Evolutionary conservation across 92 coral and sea anemone genomes (phyloP), one percentile per base, ranked within the genome.

Genomic region (Desmophyllum pertusum): DNA sequence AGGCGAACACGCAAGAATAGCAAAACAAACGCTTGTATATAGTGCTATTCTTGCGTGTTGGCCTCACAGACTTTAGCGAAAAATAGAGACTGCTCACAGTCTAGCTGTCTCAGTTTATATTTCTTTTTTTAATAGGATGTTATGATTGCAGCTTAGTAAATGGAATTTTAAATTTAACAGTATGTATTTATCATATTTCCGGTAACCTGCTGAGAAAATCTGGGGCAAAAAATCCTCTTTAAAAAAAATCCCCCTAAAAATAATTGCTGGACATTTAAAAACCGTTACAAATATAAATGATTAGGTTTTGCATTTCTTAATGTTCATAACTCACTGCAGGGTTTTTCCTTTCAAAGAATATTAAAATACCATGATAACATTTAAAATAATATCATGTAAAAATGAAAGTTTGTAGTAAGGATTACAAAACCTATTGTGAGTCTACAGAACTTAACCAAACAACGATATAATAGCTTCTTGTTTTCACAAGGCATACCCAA

Each of bases 401-500:
- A 35, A n/a, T n/a, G n/a, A n/a, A 67, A 35, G 23, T 38, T 21
- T 30, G 15, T 67, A 37, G 42, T 38, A 67, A 65, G 27, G 55
- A 39, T 78, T 25, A 62, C 19, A 64, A 42, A 31, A 2, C 39
- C 31, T 48, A 10, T 35, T 15, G 63, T 33, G 17, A 19, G 39
- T 33, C 59, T 74, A 9, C 59, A 42, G 15, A 45, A 31, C 59
- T 74, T 73, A 65, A 65, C 25, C 80, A 76, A 52, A 51, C 66
- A 52, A 76, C 17, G 5, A 71, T 51, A 2, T 2, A n/a, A n/a
- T n/a, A n/a, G 40, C 27, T 71, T 13, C 27, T 45, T 80, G 65
- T 80, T 38, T 80, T 72, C 14, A 55, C 29, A 42, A 59, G 19
- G 79, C 79, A 73, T 59, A 55, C 79, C n/a, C 86, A 71, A 40